phyloP scores from a whole-genome alignment of 1,140 invertebrate genomes.

The Steinernema feltiae region DNA sequence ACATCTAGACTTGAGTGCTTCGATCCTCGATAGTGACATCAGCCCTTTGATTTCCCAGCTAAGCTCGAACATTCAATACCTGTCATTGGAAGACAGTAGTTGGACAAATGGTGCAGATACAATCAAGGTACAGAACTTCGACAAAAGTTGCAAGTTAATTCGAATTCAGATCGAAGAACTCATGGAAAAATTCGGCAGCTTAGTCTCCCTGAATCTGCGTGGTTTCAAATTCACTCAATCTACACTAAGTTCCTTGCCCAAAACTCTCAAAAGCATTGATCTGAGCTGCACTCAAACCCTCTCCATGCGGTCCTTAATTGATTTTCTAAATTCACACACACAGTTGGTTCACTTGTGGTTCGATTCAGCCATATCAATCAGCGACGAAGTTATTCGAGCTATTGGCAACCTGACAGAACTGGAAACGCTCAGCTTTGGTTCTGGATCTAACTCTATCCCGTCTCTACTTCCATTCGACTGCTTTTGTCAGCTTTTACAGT shows the following conservation, averaged over 20 bases:
- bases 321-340: constrained; percentile 4
- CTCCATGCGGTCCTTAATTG: not conserved
- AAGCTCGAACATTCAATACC: not conserved
- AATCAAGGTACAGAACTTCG: too few species aligned
- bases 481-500: not conserved
- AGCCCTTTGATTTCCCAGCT: not conserved
- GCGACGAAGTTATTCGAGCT: not conserved
- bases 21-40: constrained; percentile 30
- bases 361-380: not conserved
- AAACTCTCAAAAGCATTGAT: constrained; percentile 19
- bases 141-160: too few species aligned
- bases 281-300: constrained; percentile 7
- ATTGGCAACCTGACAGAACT: constrained; percentile 19
- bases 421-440: constrained; percentile 17
- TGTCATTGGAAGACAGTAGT: constrained; percentile 29
- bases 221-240: too few species aligned
- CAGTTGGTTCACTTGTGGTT: not conserved
- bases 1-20: constrained; percentile 23
- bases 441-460: not conserved
- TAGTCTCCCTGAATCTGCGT: constrained; percentile 20
- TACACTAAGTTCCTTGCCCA: too few species aligned
- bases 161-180: constrained; percentile 13
- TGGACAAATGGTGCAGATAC: constrained; percentile 24
- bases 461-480: not conserved
- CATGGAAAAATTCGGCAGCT: constrained; percentile 3